phyloP scores from a whole-genome alignment of 2,113 vertebrate genomes.

The Numida meleagris region DNA sequence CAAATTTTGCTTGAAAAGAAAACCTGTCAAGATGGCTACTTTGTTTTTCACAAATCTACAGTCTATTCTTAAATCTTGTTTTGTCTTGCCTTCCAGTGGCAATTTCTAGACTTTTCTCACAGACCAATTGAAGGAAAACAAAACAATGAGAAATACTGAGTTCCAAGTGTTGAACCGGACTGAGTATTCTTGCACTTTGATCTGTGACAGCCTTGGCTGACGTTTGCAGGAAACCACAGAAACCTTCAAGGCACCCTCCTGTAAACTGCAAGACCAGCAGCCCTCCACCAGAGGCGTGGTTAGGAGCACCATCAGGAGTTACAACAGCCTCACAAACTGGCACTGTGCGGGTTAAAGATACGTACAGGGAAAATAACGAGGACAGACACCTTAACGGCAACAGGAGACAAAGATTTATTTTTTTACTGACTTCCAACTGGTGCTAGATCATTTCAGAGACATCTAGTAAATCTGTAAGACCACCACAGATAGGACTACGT shows the following conservation, averaged over 20 bases:
- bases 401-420: conserved; percentile 68
- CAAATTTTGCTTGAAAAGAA: neutral
- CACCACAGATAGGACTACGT: conserved; percentile 58
- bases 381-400: conserved; percentile 35
- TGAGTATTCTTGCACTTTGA: neutral
- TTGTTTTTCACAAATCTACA: neutral
- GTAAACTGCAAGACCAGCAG: neutral
- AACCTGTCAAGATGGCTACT: neutral
- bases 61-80: neutral
- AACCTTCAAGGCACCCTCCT: neutral
- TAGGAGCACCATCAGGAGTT: accelerated
- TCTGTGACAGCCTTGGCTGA: neutral
- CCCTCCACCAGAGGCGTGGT: accelerated
- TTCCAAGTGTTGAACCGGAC: neutral
- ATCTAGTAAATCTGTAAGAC: conserved; percentile 57
- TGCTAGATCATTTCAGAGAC: conserved; percentile 40
- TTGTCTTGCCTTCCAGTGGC: neutral
- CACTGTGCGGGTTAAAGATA: neutral
- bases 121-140: neutral
- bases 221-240: neutral
- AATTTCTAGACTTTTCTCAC: neutral
- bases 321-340: neutral
- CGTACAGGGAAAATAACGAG: conserved; percentile 36
- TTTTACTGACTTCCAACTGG: conserved; percentile 52
- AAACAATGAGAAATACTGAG: neutral